Conservation (phyloP, 1,140 invertebrate species). For the Eufriesea mexicana region DNA sequence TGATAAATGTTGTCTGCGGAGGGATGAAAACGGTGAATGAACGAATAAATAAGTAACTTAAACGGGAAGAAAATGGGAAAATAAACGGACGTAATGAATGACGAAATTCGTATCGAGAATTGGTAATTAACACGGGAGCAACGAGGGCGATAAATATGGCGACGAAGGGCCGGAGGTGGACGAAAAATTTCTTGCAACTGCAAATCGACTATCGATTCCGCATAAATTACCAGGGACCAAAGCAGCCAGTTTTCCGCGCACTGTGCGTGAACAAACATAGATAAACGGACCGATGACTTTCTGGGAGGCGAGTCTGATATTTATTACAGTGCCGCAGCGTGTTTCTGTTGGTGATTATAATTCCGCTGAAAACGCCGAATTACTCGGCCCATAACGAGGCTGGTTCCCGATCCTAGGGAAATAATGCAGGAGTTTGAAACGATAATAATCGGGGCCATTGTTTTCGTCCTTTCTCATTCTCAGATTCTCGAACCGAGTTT, state of each 20-base stretch:
- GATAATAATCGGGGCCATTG: not conserved
- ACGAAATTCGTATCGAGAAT: not conserved
- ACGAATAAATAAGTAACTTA: too few relatives aligned
- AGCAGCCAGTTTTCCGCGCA: constrained; percentile 20
- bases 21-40: too few relatives aligned
- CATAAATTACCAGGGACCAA: constrained; percentile 41
- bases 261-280: constrained; percentile 47
- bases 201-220: constrained; percentile 41
- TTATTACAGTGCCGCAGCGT: not conserved
- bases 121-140: not conserved
- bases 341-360: constrained; percentile 25
- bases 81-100: not conserved
- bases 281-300: constrained; percentile 50
- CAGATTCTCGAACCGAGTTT: too few relatives aligned
- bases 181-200: constrained; percentile 28
- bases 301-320: constrained; percentile 21
- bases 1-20: too few relatives aligned
- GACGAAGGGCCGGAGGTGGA: not conserved
- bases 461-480: too few relatives aligned
- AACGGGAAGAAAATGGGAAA: not conserved
- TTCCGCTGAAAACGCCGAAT: constrained; percentile 25
- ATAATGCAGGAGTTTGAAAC: not conserved
- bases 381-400: not conserved
- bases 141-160: constrained; percentile 2
- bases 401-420: not conserved